These are phyloP conservation scores for Pachymerium ferrugineum DNA, from an alignment of 2,888 invertebrate species.

Conservation along the genomic window DNA sequence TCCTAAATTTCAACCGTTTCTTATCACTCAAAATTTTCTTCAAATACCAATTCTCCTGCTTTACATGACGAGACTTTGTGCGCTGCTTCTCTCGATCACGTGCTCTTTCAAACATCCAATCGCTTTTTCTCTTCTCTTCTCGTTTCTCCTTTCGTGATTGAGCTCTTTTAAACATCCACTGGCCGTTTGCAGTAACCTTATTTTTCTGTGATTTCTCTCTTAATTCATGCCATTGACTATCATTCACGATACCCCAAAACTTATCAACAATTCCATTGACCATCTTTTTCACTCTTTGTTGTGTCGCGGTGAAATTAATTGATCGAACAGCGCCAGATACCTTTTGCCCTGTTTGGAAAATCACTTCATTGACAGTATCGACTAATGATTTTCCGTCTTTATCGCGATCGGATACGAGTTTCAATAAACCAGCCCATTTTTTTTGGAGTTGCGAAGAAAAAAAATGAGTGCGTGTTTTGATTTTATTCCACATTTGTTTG, in stretches of 20 bases:
- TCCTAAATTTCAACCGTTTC: too few relatives aligned
- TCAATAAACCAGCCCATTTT: not conserved
- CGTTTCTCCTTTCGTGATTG: not conserved
- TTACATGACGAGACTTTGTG: not conserved
- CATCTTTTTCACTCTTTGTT: not conserved
- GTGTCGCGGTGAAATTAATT: not conserved
- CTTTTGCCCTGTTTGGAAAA: not conserved
- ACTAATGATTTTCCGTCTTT: not conserved
- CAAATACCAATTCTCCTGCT: not conserved
- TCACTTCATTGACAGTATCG: not conserved
- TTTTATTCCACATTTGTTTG: not conserved
- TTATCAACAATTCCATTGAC: not conserved
- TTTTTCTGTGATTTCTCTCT: not conserved
- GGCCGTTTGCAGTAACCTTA: not conserved
- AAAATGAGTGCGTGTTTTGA: not conserved
- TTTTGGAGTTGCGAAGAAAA: not conserved
- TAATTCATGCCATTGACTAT: not conserved
- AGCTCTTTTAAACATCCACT: not conserved
- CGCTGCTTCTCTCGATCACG: conserved; percentile 29
- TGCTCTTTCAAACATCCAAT: conserved; percentile 34
- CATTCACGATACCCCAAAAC: not conserved
- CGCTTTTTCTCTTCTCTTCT: not conserved
- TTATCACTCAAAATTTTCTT: not conserved
- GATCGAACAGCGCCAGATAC: not conserved
- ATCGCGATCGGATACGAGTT: not conserved